Base-by-base conservation (phyloP, 2,888 invertebrate genomes). In the Polietes domitor region DNA sequence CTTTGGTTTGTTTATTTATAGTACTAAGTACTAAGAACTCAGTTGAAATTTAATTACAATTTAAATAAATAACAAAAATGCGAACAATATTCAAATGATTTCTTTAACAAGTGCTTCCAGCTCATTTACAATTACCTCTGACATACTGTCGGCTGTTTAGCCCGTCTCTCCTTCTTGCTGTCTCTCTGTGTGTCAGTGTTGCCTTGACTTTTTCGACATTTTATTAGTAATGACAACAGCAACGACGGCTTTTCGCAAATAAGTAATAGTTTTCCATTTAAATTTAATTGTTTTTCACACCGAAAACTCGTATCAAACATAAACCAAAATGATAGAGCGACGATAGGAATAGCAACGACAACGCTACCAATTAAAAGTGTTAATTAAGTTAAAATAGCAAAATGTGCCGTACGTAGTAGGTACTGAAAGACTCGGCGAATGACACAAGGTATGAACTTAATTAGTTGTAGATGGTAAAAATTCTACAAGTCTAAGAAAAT, bases 381-480 rank as follows among this genome's bases (percentile, higher is more conserved):
- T 81, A 77, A 73, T 77, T 78, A 77, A 68, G 24, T 77, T 80
- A 37, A 70, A 61, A 70, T 75, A 70, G 37, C 19, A 65, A 65
- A 41, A 37, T 37, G n/a, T n/a, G 65, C 19, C 19, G 6, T 53
- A 47, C 19, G 6, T 53, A 47, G 47, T n/a, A n/a, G n/a, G n/a
- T n/a, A n/a, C n/a, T n/a, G n/a, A n/a, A n/a, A n/a, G n/a, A 12
- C 12, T 47, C 47, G n/a, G n/a, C n/a, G 47, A 7, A 47, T 47
- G 47, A 47, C 47, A 37, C 47, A 15, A 47, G n/a, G 47, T 47
- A 47, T 47, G 47, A 1, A 47, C 47, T 47, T 47, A 47, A 47
- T 47, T 47, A 47, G 47, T 47, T 47, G 15, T 47, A 47, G 1
- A 12, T 47, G n/a, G n/a, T 2, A n/a, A n/a, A 47, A 47, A 47